Evolutionary conservation across 1,140 invertebrate species (phyloP).

Genomic region (Nasonia vitripennis): DNA sequence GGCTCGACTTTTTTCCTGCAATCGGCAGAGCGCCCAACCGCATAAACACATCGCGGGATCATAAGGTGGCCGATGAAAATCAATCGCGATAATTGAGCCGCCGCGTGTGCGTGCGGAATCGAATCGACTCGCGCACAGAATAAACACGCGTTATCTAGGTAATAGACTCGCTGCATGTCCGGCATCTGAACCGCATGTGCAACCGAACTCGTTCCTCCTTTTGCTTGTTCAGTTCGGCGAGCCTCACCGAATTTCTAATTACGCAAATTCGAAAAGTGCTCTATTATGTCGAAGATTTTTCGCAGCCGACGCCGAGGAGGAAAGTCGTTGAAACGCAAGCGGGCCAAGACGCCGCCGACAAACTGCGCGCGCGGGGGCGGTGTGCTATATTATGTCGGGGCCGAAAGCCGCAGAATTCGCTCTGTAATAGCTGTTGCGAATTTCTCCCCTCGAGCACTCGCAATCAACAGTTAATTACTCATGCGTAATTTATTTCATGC

Average conservation of each 20-base stretch:
- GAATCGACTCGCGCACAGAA: background rate
- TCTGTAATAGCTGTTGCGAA: background rate
- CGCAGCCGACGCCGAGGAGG: too few relatives aligned
- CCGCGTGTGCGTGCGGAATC: too few relatives aligned
- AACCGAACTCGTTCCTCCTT: too few relatives aligned
- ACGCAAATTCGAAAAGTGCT: too few relatives aligned
- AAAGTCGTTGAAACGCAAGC: too few relatives aligned
- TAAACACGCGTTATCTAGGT: constrained; percentile 17
- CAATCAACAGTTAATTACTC: constrained; percentile 21
- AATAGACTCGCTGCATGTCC: background rate
- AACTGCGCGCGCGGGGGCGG: too few relatives aligned
- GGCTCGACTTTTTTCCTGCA: too few relatives aligned
- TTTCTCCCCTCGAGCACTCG: background rate
- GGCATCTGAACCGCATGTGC: too few relatives aligned
- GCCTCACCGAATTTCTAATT: too few relatives aligned
- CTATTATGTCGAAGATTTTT: too few relatives aligned
- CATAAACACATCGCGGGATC: background rate
- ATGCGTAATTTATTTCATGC: constrained; percentile 19
- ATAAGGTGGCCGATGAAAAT: constrained; percentile 28
- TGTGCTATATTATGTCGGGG: background rate
- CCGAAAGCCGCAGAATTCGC: background rate
- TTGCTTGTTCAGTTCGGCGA: too few relatives aligned
- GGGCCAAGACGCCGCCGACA: too few relatives aligned
- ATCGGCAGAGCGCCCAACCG: background rate
- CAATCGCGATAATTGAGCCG: constrained; percentile 24